A percentile compares a stretch with the other conserved stretches of the same genome.
These are phyloP conservation scores for Tamandua tetradactyla DNA, from an alignment of 2,797 vertebrate genomes.

Conservation along the genomic window DNA sequence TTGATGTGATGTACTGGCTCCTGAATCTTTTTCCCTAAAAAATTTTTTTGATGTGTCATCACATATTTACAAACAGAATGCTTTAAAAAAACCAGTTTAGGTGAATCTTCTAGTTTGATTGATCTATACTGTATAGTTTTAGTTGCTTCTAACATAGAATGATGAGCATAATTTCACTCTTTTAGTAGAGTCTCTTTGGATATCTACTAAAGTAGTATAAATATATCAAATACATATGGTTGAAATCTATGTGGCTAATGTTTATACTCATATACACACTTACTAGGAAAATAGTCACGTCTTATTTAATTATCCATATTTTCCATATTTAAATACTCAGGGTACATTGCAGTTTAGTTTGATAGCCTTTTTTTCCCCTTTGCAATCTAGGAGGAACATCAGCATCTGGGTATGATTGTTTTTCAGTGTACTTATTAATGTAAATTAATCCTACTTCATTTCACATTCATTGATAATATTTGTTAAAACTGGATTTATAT, in stretches of 20 bases:
- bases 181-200: not conserved
- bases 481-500: not conserved
- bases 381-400: not conserved
- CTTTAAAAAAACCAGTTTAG: slow-evolving; percentile 15
- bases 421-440: slow-evolving; percentile 37
- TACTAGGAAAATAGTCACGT: not conserved
- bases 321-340: slow-evolving; percentile 2
- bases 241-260: not conserved
- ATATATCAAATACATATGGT: not conserved
- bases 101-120: slow-evolving; percentile 25
- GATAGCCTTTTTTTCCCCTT: not conserved
- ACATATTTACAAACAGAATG: not conserved
- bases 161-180: not conserved
- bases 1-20: not conserved
- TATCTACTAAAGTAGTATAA: not conserved
- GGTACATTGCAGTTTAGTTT: not conserved
- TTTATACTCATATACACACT: not conserved
- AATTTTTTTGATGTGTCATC: slow-evolving; percentile 20
- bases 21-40: not conserved
- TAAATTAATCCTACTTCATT: not conserved
- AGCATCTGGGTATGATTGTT: not conserved
- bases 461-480: not conserved
- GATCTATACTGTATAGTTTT: not conserved
- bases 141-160: slow-evolving; percentile 44
- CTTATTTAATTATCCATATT: slow-evolving; percentile 8